phyloP scores from a whole-genome alignment of 2,113 vertebrate genomes.

The Pachyramphus minor region DNA sequence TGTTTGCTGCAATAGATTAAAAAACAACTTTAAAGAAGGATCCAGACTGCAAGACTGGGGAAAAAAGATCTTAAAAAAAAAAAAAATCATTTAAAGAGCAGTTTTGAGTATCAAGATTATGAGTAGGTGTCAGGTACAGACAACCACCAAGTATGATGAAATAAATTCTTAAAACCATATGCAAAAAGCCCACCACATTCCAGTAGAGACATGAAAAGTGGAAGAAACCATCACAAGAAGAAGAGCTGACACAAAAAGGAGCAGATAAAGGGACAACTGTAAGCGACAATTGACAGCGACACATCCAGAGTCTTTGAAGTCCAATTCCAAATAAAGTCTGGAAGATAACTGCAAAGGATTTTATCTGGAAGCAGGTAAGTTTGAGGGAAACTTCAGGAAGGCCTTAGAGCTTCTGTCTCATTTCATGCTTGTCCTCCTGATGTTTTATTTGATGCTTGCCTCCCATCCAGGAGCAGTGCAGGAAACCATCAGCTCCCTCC shows the following conservation, averaged over 20 bases:
- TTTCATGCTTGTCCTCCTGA: background rate
- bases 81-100: background rate
- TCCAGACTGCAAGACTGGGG: background rate
- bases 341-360: background rate
- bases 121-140: background rate
- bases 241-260: background rate
- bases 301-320: background rate
- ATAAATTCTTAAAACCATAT: background rate
- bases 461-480: background rate
- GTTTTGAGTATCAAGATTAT: background rate
- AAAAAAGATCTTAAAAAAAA: background rate
- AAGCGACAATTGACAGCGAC: fast-evolving
- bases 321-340: background rate
- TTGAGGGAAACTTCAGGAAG: background rate
- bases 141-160: background rate
- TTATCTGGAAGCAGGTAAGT: background rate
- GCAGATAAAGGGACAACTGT: background rate
- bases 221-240: background rate
- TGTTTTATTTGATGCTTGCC: background rate
- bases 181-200: background rate
- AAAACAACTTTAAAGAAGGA: background rate
- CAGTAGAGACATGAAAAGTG: background rate
- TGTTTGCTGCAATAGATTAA: background rate
- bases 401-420: background rate
- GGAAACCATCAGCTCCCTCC: background rate